Base-by-base conservation (phyloP, 1,140 invertebrate genomes). In the Aethina tumida region DNA sequence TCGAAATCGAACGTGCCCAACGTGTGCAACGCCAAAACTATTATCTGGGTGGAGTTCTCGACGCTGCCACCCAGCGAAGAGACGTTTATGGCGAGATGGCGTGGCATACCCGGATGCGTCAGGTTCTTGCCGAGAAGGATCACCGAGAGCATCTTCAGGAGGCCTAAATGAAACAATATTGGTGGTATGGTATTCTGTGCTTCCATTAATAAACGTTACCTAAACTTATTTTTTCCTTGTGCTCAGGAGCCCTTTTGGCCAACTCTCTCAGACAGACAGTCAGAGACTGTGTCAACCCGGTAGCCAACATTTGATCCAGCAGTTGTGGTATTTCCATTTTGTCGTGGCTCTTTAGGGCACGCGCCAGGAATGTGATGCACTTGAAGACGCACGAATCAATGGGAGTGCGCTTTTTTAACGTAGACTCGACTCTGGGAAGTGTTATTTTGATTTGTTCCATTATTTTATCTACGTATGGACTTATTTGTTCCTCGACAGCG, bases 1-100 rank as follows among this genome's bases (percentile, higher is more conserved):
- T 97, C 88, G 66, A 99, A 99, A 60, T 97, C 88, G 61, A 99
- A 99, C 3, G 79, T 90, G 2, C 93, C 93, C 1, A 99, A 71
- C 2, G 95, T 98, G 55, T 85, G 77, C 2, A 99, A 63, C 1
- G 95, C 96, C 9, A 99, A 64, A 2, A 96, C 91, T 29, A 92
- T 84, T 33, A 81, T 89, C 6, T 78, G 68, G 2, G 84, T 77
- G 58, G 96, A 91, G 18, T 73, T 71, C 14, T 63, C 59, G 46
- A 78, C 74, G 33, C 26, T 28, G 1, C 22, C 19, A 54, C 50
- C 20, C 57, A 56, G 39, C 35, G 47, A 59, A 43, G 67, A 59
- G 39, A 62, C 61, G 42, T 64, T 70, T 5, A 45, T 18, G 9
- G 47, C 33, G 15, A 59, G 27, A 35, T 62, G 55, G 50, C 73